These are phyloP conservation scores for Pteronotus mesoamericanus DNA, from an alignment of 2,797 vertebrate species.

Conservation along the genomic window DNA sequence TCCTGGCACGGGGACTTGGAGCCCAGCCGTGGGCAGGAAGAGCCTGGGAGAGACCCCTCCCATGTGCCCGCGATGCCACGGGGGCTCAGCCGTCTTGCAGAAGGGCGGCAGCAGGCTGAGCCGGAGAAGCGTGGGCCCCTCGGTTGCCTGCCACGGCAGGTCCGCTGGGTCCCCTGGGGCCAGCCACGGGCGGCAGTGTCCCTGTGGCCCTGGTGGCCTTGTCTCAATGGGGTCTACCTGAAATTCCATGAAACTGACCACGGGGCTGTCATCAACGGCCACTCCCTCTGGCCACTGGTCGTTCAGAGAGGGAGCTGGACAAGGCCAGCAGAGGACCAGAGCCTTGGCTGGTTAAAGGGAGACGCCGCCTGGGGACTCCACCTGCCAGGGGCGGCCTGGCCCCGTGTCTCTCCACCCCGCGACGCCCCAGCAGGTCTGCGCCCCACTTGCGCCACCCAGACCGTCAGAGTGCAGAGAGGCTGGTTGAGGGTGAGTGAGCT, in stretches of 20 bases:
- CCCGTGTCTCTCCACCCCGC: no score
- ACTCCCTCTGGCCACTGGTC: neutral
- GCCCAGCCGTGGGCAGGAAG: neutral
- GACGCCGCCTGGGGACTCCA: no score
- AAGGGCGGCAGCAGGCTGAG: neutral
- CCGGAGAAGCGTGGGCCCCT: neutral
- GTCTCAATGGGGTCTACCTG: neutral
- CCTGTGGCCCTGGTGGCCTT: neutral
- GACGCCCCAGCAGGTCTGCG: no score
- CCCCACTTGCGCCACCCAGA: no score
- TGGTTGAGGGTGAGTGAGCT: no score
- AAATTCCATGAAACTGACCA: neutral
- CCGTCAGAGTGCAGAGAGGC: no score
- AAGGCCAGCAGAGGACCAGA: no score
- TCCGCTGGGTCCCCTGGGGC: neutral
- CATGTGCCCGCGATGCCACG: fast-evolving
- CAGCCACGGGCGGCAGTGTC: neutral
- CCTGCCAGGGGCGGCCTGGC: no score
- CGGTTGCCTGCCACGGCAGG: fast-evolving
- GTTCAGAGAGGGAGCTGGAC: no score
- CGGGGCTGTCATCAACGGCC: neutral
- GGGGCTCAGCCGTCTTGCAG: fast-evolving
- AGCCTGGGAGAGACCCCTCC: neutral
- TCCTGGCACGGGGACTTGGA: neutral
- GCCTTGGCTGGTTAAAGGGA: no score